These are phyloP conservation scores for Ormia ochracea DNA, from an alignment of 2,888 invertebrate genomes.

Conservation along the genomic window DNA sequence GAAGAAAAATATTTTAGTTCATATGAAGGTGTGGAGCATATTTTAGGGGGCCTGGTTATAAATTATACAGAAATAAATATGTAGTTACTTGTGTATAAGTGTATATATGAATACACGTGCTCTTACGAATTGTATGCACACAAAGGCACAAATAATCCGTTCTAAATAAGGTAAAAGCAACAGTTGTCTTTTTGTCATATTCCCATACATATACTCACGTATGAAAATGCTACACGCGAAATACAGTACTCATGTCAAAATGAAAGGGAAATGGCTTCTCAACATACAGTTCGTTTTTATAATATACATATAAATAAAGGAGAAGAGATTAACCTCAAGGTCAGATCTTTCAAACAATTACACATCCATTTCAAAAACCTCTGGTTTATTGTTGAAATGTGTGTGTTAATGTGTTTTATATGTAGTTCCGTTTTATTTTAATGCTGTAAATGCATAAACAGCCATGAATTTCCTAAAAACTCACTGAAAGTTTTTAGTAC, in stretches of 20 bases:
- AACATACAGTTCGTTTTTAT: background rate
- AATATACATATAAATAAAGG: background rate
- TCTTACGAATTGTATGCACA: no score
- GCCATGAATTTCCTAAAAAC: background rate
- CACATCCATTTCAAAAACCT: background rate
- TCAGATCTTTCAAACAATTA: background rate
- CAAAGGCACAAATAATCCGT: background rate
- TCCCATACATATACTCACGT: background rate
- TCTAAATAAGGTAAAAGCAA: slow-evolving; percentile 32
- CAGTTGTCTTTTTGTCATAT: slow-evolving; percentile 40
- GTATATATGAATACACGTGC: no score
- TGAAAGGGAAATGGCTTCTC: slow-evolving; percentile 44
- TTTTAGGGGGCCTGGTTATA: no score
- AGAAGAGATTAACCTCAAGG: background rate
- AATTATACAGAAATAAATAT: no score
- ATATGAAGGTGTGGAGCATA: no score
- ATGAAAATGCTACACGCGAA: background rate
- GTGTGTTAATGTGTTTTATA: no score
- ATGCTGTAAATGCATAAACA: no score
- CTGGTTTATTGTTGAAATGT: slow-evolving; percentile 10
- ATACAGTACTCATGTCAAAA: slow-evolving; percentile 1
- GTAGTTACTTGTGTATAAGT: no score
- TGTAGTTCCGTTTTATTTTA: no score
- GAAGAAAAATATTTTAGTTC: no score
- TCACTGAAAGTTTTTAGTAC: background rate